Evolutionary conservation across 2,888 invertebrate species (phyloP).

Genomic region (Bellardia pandia): DNA sequence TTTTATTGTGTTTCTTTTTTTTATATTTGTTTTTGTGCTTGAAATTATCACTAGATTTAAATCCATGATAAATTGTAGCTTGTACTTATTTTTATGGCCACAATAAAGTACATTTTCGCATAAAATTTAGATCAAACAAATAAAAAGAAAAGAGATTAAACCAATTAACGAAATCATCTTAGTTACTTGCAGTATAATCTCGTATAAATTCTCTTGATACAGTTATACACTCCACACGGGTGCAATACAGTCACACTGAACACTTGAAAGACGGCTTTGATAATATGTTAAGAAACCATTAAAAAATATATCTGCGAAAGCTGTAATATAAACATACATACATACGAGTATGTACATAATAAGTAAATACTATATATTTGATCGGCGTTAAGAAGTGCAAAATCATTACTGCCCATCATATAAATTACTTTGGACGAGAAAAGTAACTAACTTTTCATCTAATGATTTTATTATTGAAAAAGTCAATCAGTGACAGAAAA

Average conservation of each 20-base stretch:
- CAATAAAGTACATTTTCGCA: slow-evolving; percentile 62
- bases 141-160: slow-evolving; percentile 54
- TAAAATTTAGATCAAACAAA: slow-evolving; percentile 62
- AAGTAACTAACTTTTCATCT: too few relatives aligned
- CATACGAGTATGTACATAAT: too few relatives aligned
- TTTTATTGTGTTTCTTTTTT: slow-evolving; percentile 1
- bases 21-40: not conserved
- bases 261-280: not conserved
- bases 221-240: too few relatives aligned
- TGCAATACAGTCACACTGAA: not conserved
- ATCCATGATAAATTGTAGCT: slow-evolving; percentile 23
- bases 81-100: slow-evolving; percentile 48
- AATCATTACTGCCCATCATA: too few relatives aligned
- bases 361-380: too few relatives aligned
- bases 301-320: too few relatives aligned
- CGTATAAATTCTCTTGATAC: slow-evolving; percentile 13
- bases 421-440: too few relatives aligned
- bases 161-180: slow-evolving; percentile 66
- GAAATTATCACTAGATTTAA: slow-evolving; percentile 34
- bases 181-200: slow-evolving; percentile 8
- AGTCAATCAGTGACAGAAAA: too few relatives aligned
- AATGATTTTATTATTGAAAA: too few relatives aligned
- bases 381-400: too few relatives aligned
- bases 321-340: too few relatives aligned
- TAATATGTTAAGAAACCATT: too few relatives aligned